phyloP scores from a whole-genome alignment of 2,113 vertebrate genomes.

The Otis tarda region DNA sequence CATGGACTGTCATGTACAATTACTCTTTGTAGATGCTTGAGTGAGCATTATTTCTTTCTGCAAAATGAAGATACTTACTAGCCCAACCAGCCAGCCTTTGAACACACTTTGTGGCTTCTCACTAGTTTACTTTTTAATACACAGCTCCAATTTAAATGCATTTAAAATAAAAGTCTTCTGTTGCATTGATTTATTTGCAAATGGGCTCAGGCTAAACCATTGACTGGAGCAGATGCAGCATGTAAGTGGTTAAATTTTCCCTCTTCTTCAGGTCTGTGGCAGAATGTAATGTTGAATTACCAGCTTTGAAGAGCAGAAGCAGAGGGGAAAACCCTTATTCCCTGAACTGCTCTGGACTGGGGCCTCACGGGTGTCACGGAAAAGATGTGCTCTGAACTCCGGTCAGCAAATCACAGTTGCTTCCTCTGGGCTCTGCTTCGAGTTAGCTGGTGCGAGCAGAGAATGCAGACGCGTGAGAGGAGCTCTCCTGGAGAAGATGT shows the following conservation, averaged over 20 bases:
- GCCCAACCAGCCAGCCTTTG: not conserved
- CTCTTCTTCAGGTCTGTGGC: not conserved
- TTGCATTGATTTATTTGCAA: not conserved
- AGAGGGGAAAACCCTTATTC: not conserved
- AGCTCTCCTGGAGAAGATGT: not conserved
- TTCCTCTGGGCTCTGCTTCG: not conserved
- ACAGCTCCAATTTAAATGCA: not conserved
- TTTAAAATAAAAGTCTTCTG: not conserved
- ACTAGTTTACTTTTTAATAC: not conserved
- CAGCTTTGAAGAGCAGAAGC: not conserved
- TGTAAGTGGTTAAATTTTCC: slow-evolving; percentile 32
- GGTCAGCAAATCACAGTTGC: not conserved
- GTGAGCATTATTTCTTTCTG: not conserved
- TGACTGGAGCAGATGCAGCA: not conserved
- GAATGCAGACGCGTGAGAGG: not conserved
- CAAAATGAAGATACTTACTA: not conserved
- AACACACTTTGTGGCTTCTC: not conserved
- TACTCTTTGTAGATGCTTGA: slow-evolving; percentile 16
- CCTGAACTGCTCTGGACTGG: not conserved
- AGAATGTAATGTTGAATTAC: not conserved
- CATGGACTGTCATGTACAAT: slow-evolving; percentile 36
- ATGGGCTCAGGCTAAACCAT: not conserved
- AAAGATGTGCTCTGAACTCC: not conserved
- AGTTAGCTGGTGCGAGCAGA: not conserved
- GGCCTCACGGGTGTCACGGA: not conserved